Percentiles rank a stretch among this genome's conserved stretches.
Evolutionary conservation across 2,113 vertebrate genomes (phyloP).

Genomic region (Scalopus aquaticus): DNA sequence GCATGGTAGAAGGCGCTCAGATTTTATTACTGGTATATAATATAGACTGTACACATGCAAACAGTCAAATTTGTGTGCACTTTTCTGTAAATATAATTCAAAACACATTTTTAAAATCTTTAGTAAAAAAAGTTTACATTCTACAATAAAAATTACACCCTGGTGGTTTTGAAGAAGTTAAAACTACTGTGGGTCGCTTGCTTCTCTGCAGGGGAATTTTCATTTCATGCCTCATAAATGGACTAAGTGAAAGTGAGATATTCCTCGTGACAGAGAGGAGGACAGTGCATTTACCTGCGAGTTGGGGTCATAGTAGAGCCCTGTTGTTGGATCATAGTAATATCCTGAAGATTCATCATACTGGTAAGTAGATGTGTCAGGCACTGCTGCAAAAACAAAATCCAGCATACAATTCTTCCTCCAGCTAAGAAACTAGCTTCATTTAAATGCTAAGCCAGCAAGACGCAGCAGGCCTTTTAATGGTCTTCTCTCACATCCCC

Average conservation of each 20-base stretch:
- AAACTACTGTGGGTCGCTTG: not conserved
- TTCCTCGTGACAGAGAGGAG: conserved; percentile 25
- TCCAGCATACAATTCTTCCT: not conserved
- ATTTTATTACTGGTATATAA: not conserved
- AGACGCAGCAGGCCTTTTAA: conserved; percentile 1
- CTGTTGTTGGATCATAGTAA: conserved; percentile 96
- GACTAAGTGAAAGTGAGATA: not conserved
- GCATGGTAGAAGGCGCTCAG: too few relatives aligned
- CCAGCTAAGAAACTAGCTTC: not conserved
- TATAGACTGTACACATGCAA: not conserved
- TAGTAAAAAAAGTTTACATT: not conserved
- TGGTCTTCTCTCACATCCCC: conserved; percentile 17
- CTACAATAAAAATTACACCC: not conserved
- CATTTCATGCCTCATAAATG: not conserved
- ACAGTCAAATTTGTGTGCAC: not conserved
- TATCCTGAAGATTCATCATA: conserved; percentile 98
- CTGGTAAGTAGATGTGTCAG: conserved; percentile 96
- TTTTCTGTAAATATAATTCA: too few relatives aligned
- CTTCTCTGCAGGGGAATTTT: not conserved
- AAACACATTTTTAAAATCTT: too few relatives aligned
- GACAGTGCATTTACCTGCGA: conserved; percentile 90
- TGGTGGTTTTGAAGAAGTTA: not conserved
- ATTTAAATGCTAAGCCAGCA: conserved; percentile 22
- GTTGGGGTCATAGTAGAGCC: conserved; percentile 97
- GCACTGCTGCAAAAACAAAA: conserved; percentile 87